Percentiles rank a stretch among this genome's conserved stretches.
Conservation (phyloP, 2,888 invertebrate genomes). For the Lottia gigantea region DNA sequence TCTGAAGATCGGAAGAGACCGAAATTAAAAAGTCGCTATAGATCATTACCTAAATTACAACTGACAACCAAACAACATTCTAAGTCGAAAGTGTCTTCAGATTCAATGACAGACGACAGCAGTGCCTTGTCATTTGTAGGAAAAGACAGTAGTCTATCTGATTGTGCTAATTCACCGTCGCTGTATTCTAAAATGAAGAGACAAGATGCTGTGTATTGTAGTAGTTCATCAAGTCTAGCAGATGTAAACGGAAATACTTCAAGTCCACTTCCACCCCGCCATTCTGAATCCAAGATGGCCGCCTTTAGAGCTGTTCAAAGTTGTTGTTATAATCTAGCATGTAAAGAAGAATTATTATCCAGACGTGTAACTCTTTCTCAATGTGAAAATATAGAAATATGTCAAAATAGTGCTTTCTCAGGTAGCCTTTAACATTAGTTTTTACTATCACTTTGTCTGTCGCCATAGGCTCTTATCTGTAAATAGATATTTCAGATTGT, state of each 20-base stretch:
- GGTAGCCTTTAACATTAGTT: not conserved
- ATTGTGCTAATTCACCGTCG: constrained; percentile 17
- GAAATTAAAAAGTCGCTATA: not conserved
- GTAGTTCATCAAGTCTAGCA: constrained; percentile 47
- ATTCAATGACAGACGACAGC: constrained; percentile 13
- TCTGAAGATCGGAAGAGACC: not conserved
- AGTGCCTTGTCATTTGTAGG: constrained; percentile 21
- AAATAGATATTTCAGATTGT: too few species aligned
- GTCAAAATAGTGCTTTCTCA: constrained; percentile 6
- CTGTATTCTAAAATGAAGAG: constrained; percentile 25
- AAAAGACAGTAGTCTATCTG: constrained; percentile 22
- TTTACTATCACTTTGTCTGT: too few species aligned
- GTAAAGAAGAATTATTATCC: constrained; percentile 11
- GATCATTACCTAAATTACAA: constrained; percentile 1
- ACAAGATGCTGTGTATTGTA: constrained; percentile 36
- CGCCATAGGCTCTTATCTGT: too few species aligned
- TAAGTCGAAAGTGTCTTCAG: constrained; percentile 8
- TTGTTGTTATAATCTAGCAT: constrained; percentile 5
- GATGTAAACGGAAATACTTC: constrained; percentile 17
- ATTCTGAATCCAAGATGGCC: not conserved
- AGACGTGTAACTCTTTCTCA: constrained; percentile 18
- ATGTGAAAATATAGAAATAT: constrained; percentile 12
- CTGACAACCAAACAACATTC: not conserved
- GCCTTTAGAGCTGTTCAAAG: constrained; percentile 2
- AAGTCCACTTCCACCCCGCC: constrained; percentile 9